Conservation (phyloP, 2,113 vertebrate genomes). For the Macquaria australasica region DNA sequence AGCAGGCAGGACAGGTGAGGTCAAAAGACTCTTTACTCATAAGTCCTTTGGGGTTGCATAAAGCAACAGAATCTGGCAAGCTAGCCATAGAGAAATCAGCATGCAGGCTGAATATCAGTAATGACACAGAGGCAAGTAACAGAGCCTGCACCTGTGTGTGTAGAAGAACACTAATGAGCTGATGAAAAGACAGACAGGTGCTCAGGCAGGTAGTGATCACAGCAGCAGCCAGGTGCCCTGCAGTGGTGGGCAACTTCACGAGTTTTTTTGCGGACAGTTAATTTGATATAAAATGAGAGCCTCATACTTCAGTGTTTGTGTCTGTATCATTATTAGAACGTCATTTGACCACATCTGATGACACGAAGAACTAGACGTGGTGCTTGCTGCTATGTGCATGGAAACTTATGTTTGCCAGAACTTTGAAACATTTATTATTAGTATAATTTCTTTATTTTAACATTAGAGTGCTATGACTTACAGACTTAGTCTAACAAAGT, state of each 20-base stretch:
- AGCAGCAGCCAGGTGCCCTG: not conserved
- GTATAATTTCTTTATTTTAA: too few species aligned
- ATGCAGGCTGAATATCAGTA: not conserved
- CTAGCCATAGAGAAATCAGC: not conserved
- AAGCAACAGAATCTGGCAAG: not conserved
- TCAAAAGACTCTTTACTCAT: conserved; percentile 19
- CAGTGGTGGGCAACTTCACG: not conserved
- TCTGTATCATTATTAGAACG: too few species aligned
- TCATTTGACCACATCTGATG: not conserved
- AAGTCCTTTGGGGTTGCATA: not conserved
- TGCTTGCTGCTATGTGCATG: not conserved
- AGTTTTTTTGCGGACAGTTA: not conserved
- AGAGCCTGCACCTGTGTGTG: not conserved
- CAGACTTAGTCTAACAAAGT: not conserved
- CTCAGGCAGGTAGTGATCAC: conserved; percentile 12
- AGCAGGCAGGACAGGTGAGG: conserved; percentile 2
- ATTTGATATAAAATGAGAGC: not conserved
- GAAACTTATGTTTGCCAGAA: too few species aligned
- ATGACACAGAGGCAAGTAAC: not conserved
- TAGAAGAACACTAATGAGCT: not conserved
- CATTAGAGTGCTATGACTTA: not conserved
- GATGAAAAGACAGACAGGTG: conserved; percentile 9
- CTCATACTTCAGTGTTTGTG: not conserved
- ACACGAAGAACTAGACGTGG: not conserved
- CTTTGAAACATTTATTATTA: too few species aligned